Evolutionary conservation across 2,797 vertebrate genomes (phyloP).

Genomic region (Leptoclinus maculatus): DNA sequence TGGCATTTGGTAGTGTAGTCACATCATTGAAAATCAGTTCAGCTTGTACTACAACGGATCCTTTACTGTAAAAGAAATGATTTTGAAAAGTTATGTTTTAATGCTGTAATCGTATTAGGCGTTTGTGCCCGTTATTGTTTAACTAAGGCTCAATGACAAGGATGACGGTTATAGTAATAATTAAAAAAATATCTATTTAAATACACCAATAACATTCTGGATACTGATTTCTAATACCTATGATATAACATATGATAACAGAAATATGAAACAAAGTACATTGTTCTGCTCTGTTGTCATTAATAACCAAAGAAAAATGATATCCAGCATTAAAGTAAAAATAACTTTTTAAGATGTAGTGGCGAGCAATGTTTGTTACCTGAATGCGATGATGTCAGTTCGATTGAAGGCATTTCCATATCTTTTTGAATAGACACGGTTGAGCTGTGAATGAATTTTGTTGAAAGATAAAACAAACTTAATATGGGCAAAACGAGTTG

Average conservation of each 20-base stretch:
- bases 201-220: not conserved
- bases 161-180: not conserved
- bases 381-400: conserved; percentile 36
- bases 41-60: too few species aligned
- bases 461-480: too few species aligned
- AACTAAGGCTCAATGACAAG: not conserved
- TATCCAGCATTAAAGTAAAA: too few species aligned
- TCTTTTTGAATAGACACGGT: accelerated
- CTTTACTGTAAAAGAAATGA: not conserved
- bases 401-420: not conserved
- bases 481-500: too few species aligned
- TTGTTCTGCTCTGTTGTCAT: too few species aligned
- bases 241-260: not conserved
- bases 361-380: conserved; percentile 15
- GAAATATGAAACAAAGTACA: not conserved
- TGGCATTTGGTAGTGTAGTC: not conserved
- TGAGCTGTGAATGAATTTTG: conserved; percentile 17
- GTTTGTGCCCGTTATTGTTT: not conserved
- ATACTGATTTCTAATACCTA: not conserved
- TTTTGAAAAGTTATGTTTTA: not conserved
- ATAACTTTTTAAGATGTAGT: not conserved
- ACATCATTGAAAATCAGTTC: not conserved
- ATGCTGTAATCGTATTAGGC: not conserved
- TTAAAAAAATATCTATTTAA: not conserved
- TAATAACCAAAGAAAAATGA: not conserved